These are phyloP conservation scores for Delia radicum DNA, from an alignment of 1,140 invertebrate genomes.

Conservation along the genomic window DNA sequence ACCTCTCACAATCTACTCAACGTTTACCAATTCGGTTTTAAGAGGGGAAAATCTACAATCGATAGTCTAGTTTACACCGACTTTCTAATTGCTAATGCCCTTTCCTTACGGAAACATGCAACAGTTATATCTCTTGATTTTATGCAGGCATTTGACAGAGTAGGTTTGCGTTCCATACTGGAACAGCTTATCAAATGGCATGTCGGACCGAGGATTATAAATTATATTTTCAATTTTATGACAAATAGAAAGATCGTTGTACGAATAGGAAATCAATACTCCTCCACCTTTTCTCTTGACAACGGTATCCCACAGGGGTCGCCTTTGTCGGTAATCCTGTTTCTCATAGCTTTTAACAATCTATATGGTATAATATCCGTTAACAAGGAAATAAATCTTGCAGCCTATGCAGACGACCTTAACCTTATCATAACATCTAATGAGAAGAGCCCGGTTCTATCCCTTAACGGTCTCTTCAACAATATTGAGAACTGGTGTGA, in stretches of 20 bases:
- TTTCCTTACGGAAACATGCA: constrained; percentile 25
- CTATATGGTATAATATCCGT: too few relatives aligned
- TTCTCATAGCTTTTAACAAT: too few relatives aligned
- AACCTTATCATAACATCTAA: too few relatives aligned
- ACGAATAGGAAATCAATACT: background rate
- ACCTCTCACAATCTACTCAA: constrained; percentile 25
- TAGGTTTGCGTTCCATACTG: constrained; percentile 26
- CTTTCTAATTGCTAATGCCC: background rate
- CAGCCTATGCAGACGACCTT: too few relatives aligned
- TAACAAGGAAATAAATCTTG: too few relatives aligned
- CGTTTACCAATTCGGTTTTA: constrained; percentile 15
- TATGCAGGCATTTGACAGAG: constrained; percentile 25
- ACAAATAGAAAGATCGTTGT: constrained; percentile 27
- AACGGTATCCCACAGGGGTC: too few relatives aligned
- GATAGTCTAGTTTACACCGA: constrained; percentile 13
- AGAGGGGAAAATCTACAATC: background rate
- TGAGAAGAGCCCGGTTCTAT: too few relatives aligned
- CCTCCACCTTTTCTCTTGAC: background rate
- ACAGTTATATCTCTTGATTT: constrained; percentile 29
- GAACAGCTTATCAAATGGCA: constrained; percentile 28
- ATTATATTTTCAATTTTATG: constrained; percentile 25
- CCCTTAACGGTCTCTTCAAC: too few relatives aligned
- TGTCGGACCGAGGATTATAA: constrained; percentile 26
- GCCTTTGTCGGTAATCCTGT: too few relatives aligned
- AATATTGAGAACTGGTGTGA: too few relatives aligned